Conservation (phyloP, 2,113 vertebrate genomes). For the Geococcyx californianus region DNA sequence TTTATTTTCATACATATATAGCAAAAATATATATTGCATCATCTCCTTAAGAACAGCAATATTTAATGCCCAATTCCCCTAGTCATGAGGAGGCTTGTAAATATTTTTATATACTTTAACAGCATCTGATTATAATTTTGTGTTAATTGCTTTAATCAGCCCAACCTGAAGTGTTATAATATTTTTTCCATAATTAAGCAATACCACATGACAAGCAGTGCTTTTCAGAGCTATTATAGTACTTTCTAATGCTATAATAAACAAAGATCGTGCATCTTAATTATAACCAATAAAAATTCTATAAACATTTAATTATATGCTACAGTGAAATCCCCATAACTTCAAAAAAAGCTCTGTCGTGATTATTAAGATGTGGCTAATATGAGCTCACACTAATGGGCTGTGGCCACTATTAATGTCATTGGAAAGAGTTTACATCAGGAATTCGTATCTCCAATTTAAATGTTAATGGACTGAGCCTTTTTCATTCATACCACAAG, state of each 20-base stretch:
- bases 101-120: conserved; percentile 65
- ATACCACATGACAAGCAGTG: conserved; percentile 42
- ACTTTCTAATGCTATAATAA: conserved; percentile 69
- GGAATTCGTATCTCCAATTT: conserved; percentile 41
- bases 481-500: conserved; percentile 31
- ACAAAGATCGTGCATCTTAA: conserved; percentile 76
- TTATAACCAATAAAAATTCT: conserved; percentile 76
- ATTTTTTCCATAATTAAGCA: conserved; percentile 73
- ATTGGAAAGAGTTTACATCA: conserved; percentile 38
- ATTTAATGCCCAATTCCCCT: conserved; percentile 12
- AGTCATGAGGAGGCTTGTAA: conserved; percentile 9
- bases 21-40: conserved; percentile 19
- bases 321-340: conserved; percentile 70
- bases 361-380: conserved; percentile 57
- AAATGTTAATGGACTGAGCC: conserved; percentile 61
- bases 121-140: conserved; percentile 37
- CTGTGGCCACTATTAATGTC: conserved; percentile 59
- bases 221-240: conserved; percentile 50
- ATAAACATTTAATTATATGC: conserved; percentile 75
- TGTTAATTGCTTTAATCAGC: conserved; percentile 73
- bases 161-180: conserved; percentile 55
- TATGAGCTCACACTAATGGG: conserved; percentile 58
- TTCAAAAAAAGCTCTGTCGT: conserved; percentile 52
- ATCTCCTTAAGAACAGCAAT: conserved; percentile 5
- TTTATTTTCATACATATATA: background rate